These are phyloP conservation scores for Meloidogyne exigua DNA, from an alignment of 1,140 invertebrate species.

Conservation along the genomic window DNA sequence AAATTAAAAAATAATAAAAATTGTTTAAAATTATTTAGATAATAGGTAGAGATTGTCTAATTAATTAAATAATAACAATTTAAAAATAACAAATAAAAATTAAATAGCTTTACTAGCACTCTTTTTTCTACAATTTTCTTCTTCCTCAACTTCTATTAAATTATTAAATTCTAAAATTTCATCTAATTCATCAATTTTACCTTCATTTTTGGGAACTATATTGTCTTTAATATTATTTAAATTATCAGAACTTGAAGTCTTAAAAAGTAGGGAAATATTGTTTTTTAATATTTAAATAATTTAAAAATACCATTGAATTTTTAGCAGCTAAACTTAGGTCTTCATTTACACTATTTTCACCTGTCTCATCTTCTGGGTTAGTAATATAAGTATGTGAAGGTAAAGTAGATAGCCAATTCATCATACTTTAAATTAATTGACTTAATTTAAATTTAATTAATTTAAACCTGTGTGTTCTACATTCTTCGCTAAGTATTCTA, in stretches of 20 bases:
- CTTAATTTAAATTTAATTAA: background rate
- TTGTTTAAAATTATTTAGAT: too few species aligned
- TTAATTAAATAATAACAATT: too few species aligned
- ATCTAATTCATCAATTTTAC: slow-evolving; percentile 3
- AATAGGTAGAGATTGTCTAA: too few species aligned
- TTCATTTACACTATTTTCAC: slow-evolving; percentile 4
- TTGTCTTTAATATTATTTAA: background rate
- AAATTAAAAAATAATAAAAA: too few species aligned
- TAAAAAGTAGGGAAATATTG: too few species aligned
- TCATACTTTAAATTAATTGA: slow-evolving; percentile 40
- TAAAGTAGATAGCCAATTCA: slow-evolving; percentile 39
- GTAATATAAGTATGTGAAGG: slow-evolving; percentile 39
- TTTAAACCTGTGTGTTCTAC: slow-evolving; percentile 40
- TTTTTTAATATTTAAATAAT: too few species aligned
- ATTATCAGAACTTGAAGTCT: background rate
- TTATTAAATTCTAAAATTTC: background rate
- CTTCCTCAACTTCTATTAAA: background rate
- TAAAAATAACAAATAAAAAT: background rate
- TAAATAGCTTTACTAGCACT: background rate
- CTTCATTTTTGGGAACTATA: background rate
- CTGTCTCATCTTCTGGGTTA: slow-evolving; percentile 35
- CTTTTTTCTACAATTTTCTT: slow-evolving; percentile 6
- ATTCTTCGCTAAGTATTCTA: slow-evolving; percentile 58
- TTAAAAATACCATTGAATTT: background rate
- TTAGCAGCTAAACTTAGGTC: background rate